phyloP scores from a whole-genome alignment of 2,113 vertebrate species.

The Myotis yumanensis region DNA sequence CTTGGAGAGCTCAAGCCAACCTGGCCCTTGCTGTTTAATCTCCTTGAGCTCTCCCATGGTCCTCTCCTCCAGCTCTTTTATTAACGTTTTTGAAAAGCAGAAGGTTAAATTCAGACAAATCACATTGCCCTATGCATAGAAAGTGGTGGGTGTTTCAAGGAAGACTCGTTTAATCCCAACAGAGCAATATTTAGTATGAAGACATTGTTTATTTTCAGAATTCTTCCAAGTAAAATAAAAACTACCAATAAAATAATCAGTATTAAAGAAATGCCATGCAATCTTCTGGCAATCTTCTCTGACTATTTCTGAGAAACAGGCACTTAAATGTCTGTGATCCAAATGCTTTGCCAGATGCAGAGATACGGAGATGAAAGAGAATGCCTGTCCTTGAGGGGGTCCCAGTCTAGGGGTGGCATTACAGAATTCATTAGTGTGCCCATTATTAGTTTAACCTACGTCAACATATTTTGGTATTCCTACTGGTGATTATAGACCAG shows the following conservation, averaged over 20 bases:
- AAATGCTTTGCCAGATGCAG: not conserved
- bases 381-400: not conserved
- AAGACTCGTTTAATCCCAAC: conserved; percentile 10
- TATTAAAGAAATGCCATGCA: conserved; percentile 31
- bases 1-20: conserved; percentile 80
- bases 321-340: not conserved
- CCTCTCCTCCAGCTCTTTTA: conserved; percentile 82
- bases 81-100: not conserved
- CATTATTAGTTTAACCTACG: not conserved
- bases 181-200: conserved; percentile 51
- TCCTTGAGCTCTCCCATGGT: conserved; percentile 83
- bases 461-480: not conserved
- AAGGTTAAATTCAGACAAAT: not conserved
- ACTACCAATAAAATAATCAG: conserved; percentile 10
- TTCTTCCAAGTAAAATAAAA: conserved; percentile 57
- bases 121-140: conserved; percentile 45
- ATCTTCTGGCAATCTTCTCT: not conserved
- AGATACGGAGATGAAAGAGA: not conserved
- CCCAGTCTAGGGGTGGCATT: not conserved
- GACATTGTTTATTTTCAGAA: conserved; percentile 16
- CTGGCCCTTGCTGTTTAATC: conserved; percentile 78
- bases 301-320: not conserved
- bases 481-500: not conserved
- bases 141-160: not conserved
- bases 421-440: not conserved